These are phyloP conservation scores for Brachyistius frenatus DNA, from an alignment of 2,113 vertebrate genomes.

Conservation along the genomic window DNA sequence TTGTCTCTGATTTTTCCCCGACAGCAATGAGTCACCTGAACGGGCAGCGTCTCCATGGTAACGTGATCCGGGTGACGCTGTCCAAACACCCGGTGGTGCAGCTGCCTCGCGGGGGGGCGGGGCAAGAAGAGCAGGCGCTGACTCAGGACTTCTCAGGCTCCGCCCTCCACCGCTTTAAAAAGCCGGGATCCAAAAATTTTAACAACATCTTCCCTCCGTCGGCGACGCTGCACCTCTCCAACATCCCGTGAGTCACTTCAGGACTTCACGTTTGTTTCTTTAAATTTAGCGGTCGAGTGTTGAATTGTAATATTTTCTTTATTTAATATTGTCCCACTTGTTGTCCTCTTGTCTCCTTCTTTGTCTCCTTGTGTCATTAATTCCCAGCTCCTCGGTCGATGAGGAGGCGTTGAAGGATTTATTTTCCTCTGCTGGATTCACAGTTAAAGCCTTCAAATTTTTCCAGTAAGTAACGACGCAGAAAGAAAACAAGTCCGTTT, in stretches of 20 bases:
- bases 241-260: constrained; percentile 61
- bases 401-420: constrained; percentile 67
- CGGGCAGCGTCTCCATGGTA: constrained; percentile 72
- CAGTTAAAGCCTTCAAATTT: constrained; percentile 70
- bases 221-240: constrained; percentile 70
- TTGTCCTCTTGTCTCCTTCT: neutral
- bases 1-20: neutral
- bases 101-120: constrained; percentile 63
- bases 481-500: no score
- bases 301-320: no score
- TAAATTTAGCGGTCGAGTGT: no score
- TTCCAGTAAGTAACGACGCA: constrained; percentile 64
- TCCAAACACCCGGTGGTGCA: constrained; percentile 70
- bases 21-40: constrained; percentile 74
- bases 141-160: constrained; percentile 71
- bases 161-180: constrained; percentile 74
- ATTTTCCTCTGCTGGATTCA: constrained; percentile 58
- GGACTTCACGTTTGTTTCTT: neutral
- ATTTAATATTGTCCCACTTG: neutral
- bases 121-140: constrained; percentile 60
- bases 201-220: constrained; percentile 75
- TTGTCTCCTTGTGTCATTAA: neutral
- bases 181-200: constrained; percentile 72
- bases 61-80: constrained; percentile 65
- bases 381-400: constrained; percentile 43